Percentiles rank a stretch among this genome's conserved stretches.
Conservation (phyloP, 2,113 vertebrate genomes). For the Burhinus bistriatus region DNA sequence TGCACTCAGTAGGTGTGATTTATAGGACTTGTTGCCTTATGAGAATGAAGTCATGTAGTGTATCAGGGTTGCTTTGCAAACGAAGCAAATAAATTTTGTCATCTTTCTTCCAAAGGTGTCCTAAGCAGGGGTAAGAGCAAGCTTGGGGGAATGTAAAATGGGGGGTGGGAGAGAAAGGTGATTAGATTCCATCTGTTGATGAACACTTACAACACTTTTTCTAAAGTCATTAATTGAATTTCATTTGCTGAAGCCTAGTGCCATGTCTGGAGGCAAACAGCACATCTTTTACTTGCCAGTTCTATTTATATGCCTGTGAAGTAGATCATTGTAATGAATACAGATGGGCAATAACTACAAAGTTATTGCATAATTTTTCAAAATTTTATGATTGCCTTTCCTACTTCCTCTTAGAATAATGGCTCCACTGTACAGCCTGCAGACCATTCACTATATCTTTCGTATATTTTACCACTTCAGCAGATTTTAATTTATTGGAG, state of each 20-base stretch:
- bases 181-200: not conserved
- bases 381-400: constrained; percentile 81
- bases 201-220: not conserved
- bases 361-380: constrained; percentile 82
- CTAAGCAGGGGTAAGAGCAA: not conserved
- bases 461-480: constrained; percentile 71
- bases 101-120: constrained; percentile 1
- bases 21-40: not conserved
- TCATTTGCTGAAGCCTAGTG: constrained; percentile 25
- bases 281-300: constrained; percentile 57
- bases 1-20: constrained; percentile 34
- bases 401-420: constrained; percentile 78
- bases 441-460: constrained; percentile 69
- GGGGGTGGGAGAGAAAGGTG: not conserved
- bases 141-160: not conserved
- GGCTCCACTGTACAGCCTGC: constrained; percentile 65
- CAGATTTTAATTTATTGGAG: constrained; percentile 77
- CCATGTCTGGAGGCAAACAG: constrained; percentile 43
- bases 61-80: not conserved
- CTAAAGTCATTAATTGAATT: constrained; percentile 48
- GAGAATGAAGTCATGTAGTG: constrained; percentile 19
- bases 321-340: constrained; percentile 77
- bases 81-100: constrained; percentile 13
- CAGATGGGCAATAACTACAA: constrained; percentile 77
- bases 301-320: constrained; percentile 77